A percentile compares a stretch with the other conserved stretches of the same genome.
Conservation (phyloP, 2,888 invertebrate genomes). For the Palloptera scutellata region DNA sequence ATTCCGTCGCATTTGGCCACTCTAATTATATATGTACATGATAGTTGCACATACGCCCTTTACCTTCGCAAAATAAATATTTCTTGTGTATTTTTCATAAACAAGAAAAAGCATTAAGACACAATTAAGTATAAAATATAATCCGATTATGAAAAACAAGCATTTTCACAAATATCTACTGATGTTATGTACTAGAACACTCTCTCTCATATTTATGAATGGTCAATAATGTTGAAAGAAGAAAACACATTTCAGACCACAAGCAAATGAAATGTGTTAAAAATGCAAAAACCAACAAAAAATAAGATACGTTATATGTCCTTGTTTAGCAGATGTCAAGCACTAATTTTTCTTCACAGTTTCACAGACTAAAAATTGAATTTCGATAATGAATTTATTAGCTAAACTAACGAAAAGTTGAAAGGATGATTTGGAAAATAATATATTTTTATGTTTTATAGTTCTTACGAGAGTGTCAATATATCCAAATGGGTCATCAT, state of each 20-base stretch:
- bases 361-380: too few relatives aligned
- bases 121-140: slow-evolving; percentile 37
- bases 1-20: too few relatives aligned
- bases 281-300: background rate
- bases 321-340: too few relatives aligned
- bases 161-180: background rate
- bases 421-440: too few relatives aligned
- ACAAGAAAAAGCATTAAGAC: background rate
- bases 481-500: slow-evolving; percentile 62
- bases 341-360: too few relatives aligned
- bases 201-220: slow-evolving; percentile 18
- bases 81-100: background rate
- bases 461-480: slow-evolving; percentile 63
- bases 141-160: slow-evolving; percentile 56
- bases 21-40: too few relatives aligned
- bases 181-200: too few relatives aligned
- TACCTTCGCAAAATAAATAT: slow-evolving; percentile 16
- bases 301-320: background rate
- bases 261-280: too few relatives aligned
- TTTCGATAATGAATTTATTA: too few relatives aligned
- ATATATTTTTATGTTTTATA: too few relatives aligned
- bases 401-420: too few relatives aligned
- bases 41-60: slow-evolving; percentile 18
- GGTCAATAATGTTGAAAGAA: slow-evolving; percentile 17
- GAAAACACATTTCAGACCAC: background rate